Base-by-base conservation (phyloP, 2,888 invertebrate genomes). In the Pseudococcus jackbeardsleyi region DNA sequence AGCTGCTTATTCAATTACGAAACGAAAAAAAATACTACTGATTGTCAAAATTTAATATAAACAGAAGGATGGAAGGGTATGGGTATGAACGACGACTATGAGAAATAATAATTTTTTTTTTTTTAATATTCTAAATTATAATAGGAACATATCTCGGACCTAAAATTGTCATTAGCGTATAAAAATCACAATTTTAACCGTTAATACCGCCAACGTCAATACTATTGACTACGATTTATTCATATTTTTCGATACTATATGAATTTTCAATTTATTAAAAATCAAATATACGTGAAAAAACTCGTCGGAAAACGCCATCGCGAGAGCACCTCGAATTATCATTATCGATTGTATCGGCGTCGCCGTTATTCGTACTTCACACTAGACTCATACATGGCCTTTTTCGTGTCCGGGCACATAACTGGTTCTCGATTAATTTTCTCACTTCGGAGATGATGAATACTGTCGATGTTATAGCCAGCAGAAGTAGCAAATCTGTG, bases 391-490 rank as follows among this genome's bases (percentile, higher is more conserved):
- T 72, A 33, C 87, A 87, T 3, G 88, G 82, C 88, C 85, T 88
- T 39, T 77, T 89, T 19, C 88, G n/a, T 26, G 77, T 89, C 72
- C 79, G 88, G 33, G 85, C 79, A 42, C 79, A 86, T 84, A 89
- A 48, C 59, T 89, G 89, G 54, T 89, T 79, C 92, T 97, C 97
- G 90, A 96, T 92, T 90, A 96, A 93, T 91, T 99, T 99, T 92
- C 98, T 97, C 48, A 97, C 92, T 92, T 99, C 99, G 89, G 98
- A 96, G 89, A 98, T 95, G 89, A 98, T 93, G 92, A 98, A 98
- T 86, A 99, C 99, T 90, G 97, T 96, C n/a, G 99, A 99, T 33
- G 99, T 98, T 89, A 99, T 93, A 90, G 95, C 94, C 46, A 97
- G 94, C 90, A 99, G 94, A 92, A 99, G 98, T 90, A 97, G 92